Evolutionary conservation across 1,140 invertebrate species (phyloP).

Genomic region (Hesperophylax magnus): DNA sequence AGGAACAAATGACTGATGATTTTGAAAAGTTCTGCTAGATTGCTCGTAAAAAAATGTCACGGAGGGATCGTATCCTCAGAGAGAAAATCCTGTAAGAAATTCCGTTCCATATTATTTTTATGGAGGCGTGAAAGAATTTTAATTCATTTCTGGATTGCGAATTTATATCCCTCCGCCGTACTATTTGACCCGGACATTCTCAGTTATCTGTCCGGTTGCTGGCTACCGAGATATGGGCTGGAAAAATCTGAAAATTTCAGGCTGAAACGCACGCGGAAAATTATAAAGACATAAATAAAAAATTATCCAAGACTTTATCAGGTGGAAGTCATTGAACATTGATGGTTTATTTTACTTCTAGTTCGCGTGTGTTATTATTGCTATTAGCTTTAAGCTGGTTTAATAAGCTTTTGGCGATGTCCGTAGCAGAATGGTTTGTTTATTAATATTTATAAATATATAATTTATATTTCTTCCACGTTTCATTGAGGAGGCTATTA

Average conservation of each 20-base stretch:
- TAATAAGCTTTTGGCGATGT: too few relatives aligned
- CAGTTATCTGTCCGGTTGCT: background rate
- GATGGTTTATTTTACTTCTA: conserved; percentile 6
- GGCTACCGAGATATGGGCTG: background rate
- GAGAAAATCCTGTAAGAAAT: conserved; percentile 19
- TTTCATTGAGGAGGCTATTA: too few relatives aligned
- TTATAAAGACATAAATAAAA: conserved; percentile 12
- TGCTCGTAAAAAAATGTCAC: conserved; percentile 22
- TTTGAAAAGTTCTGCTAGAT: conserved; percentile 10
- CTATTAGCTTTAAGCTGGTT: too few relatives aligned
- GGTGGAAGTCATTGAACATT: conserved; percentile 9
- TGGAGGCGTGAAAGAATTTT: conserved; percentile 30
- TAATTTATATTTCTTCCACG: too few relatives aligned
- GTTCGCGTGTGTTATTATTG: too few relatives aligned
- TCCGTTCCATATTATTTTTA: conserved; percentile 8
- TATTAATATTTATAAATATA: too few relatives aligned
- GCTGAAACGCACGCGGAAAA: background rate
- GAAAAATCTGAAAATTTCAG: background rate
- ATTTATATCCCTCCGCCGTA: conserved; percentile 9
- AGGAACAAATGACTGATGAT: conserved; percentile 24
- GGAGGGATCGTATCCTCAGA: background rate
- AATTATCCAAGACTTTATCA: conserved; percentile 5
- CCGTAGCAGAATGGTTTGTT: too few relatives aligned
- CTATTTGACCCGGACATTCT: background rate
- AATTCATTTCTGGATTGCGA: conserved; percentile 17